phyloP scores from a whole-genome alignment of 92 coral and sea anemone genomes.

The Phenganax marumi region DNA sequence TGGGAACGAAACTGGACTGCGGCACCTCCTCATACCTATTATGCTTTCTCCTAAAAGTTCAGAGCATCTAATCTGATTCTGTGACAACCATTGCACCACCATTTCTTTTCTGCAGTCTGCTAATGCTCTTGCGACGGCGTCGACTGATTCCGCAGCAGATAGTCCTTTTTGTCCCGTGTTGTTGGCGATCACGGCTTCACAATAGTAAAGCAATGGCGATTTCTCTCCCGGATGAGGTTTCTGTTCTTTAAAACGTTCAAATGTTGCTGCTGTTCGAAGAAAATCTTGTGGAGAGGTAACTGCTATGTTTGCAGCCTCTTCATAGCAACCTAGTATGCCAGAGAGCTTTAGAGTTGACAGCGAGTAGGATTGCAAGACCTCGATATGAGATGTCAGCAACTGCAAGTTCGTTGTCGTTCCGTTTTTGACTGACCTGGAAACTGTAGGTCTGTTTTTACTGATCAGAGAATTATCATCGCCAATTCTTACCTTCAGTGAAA shows the following conservation, averaged over 20 bases:
- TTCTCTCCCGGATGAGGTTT: constrained; percentile 8
- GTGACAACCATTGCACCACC: constrained; percentile 31
- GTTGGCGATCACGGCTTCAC: constrained; percentile 29
- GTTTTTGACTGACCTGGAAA: too few species aligned
- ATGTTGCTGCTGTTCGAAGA: constrained; percentile 30
- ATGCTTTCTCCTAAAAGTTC: constrained; percentile 12
- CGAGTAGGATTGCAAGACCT: too few species aligned
- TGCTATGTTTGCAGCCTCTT: constrained; percentile 30
- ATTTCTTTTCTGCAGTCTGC: constrained; percentile 9
- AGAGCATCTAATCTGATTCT: constrained; percentile 12
- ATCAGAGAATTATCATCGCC: too few species aligned
- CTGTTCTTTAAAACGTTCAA: constrained; percentile 36
- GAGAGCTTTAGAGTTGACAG: too few species aligned
- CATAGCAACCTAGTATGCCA: constrained; percentile 16
- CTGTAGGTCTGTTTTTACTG: too few species aligned
- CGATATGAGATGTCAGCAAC: too few species aligned
- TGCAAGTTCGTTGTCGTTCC: too few species aligned
- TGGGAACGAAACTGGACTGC: too few species aligned
- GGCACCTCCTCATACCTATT: too few species aligned
- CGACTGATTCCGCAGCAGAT: constrained; percentile 9
- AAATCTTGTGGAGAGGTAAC: constrained; percentile 36
- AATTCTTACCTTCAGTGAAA: not conserved
- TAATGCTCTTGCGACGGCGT: constrained; percentile 18
- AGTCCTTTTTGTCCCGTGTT: constrained; percentile 24
- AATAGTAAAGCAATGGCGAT: constrained; percentile 27